phyloP scores from a whole-genome alignment of 1,140 invertebrate genomes.

The Ceratosolen solmsi region DNA sequence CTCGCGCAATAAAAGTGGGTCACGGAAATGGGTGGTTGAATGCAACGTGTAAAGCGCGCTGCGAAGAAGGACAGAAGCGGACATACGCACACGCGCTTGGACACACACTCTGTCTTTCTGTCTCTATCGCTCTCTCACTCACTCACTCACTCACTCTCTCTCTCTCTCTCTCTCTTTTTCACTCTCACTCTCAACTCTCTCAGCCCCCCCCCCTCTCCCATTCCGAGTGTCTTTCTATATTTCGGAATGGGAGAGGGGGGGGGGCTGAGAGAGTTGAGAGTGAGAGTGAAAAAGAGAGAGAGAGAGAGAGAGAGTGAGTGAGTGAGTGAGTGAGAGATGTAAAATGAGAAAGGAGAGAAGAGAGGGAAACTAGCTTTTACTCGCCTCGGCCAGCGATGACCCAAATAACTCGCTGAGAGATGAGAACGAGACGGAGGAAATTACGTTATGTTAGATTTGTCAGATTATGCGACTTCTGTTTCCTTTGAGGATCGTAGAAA shows the following conservation, averaged over 20 bases:
- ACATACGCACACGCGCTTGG: no score
- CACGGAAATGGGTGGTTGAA: conserved; percentile 33
- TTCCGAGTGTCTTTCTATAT: no score
- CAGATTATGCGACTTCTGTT: not conserved
- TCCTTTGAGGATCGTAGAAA: not conserved
- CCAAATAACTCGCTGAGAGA: conserved; percentile 4
- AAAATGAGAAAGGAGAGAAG: no score
- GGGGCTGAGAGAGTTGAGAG: no score
- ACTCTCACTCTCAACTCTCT: no score
- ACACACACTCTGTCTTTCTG: no score
- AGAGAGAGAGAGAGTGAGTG: conserved; percentile 2
- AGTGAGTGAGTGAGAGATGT: not conserved
- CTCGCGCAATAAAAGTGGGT: conserved; percentile 28
- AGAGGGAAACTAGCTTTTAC: not conserved
- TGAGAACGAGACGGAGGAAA: not conserved
- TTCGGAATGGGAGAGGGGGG: not conserved
- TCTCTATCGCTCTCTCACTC: no score
- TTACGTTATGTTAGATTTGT: conserved; percentile 15
- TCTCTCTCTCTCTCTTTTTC: no score
- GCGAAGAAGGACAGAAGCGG: not conserved
- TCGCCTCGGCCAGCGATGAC: conserved; percentile 9
- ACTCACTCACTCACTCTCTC: no score
- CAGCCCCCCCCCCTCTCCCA: no score
- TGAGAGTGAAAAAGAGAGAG: no score
- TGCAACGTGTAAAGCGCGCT: not conserved